phyloP scores from a whole-genome alignment of 2,113 vertebrate genomes.

The Megaleporinus macrocephalus region DNA sequence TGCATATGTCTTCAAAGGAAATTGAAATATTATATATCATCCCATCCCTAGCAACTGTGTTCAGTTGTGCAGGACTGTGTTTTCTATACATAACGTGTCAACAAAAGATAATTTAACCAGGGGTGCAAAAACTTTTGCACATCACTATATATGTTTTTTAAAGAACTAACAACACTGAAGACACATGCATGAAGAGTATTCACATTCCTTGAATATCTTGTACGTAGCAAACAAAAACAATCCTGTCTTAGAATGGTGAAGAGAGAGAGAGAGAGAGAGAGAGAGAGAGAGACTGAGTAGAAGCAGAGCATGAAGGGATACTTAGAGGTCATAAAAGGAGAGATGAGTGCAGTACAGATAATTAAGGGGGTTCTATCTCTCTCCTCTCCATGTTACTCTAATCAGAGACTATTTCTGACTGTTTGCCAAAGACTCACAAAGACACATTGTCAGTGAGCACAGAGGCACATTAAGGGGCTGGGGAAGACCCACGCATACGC shows the following conservation, averaged over 20 bases:
- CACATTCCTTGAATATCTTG: neutral
- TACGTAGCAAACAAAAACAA: neutral
- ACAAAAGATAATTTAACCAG: no score
- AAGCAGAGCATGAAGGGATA: neutral
- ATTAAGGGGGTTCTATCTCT: slow-evolving; percentile 34
- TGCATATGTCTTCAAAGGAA: no score
- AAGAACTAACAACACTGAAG: no score
- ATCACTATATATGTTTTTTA: no score
- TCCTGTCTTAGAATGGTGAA: neutral
- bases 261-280: no score
- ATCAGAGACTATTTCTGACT: slow-evolving; percentile 64
- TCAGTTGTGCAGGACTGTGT: no score
- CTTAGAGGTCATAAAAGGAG: slow-evolving; percentile 19
- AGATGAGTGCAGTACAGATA: slow-evolving; percentile 35
- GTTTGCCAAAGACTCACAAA: slow-evolving; percentile 72
- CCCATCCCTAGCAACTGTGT: no score
- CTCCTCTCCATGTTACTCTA: slow-evolving; percentile 51
- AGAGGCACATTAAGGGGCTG: slow-evolving; percentile 54
- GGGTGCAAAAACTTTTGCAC: no score
- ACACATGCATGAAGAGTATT: neutral
- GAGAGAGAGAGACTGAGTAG: neutral
- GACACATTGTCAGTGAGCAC: slow-evolving; percentile 70
- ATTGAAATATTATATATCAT: no score
- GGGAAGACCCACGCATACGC: slow-evolving; percentile 36
- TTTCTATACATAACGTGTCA: no score